Percentiles rank a stretch among this genome's conserved stretches.
phyloP scores from a whole-genome alignment of 1,140 invertebrate genomes.

The Pseudachorutes palmiensis region DNA sequence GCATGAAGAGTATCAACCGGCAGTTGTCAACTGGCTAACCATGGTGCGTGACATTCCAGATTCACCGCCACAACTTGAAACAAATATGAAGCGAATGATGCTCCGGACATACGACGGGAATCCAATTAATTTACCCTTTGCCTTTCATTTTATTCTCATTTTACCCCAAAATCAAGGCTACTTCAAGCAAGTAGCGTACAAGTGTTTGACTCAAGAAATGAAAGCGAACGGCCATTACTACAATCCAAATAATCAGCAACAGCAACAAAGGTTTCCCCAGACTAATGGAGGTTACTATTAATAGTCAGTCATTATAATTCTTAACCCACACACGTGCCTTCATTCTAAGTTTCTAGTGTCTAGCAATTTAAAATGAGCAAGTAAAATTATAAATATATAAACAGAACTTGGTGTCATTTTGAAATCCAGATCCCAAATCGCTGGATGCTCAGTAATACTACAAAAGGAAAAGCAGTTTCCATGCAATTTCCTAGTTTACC shows the following conservation, averaged over 20 bases:
- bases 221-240: constrained; percentile 8
- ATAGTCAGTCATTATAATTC: too few species aligned
- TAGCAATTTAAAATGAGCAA: too few species aligned
- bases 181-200: constrained; percentile 11
- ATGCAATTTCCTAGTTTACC: too few species aligned
- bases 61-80: constrained; percentile 1
- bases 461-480: too few species aligned
- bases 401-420: too few species aligned
- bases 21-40: background rate
- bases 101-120: background rate
- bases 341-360: too few species aligned
- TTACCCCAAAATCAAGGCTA: constrained; percentile 5
- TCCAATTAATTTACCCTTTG: background rate
- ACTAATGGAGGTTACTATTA: background rate
- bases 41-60: constrained; percentile 13
- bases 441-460: too few species aligned
- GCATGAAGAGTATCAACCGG: constrained; percentile 4
- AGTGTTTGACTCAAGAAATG: constrained; percentile 12
- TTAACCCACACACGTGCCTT: too few species aligned
- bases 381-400: too few species aligned
- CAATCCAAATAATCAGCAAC: background rate
- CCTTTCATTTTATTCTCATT: constrained; percentile 16
- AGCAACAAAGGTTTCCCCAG: background rate
- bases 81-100: constrained; percentile 14
- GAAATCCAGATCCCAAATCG: too few species aligned